A percentile compares a stretch with the other conserved stretches of the same genome.
These are phyloP conservation scores for Caenorhabditis latens DNA, from an alignment of 1,140 invertebrate genomes.

Conservation along the genomic window DNA sequence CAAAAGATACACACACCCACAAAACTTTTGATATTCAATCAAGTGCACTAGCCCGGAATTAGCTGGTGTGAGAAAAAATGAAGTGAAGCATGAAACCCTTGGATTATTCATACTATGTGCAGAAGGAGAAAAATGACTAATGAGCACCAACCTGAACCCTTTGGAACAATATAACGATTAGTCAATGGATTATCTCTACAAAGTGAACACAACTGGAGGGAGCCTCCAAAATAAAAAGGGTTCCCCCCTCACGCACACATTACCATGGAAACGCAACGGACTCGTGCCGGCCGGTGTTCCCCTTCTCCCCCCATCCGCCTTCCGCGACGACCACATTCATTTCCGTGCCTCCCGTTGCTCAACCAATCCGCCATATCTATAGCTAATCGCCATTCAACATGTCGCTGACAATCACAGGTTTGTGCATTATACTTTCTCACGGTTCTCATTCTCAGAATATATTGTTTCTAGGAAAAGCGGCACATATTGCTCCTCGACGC, in stretches of 20 bases:
- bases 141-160: too few relatives aligned
- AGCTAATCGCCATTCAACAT: neutral
- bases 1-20: too few relatives aligned
- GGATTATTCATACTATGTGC: too few relatives aligned
- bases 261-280: conserved; percentile 3
- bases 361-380: neutral
- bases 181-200: too few relatives aligned
- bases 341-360: neutral
- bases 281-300: conserved; percentile 36
- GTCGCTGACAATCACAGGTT: conserved; percentile 19
- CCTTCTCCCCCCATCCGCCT: neutral
- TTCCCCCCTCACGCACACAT: neutral
- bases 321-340: conserved; percentile 15
- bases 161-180: too few relatives aligned
- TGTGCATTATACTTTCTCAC: neutral
- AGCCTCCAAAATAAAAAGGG: neutral
- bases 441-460: neutral
- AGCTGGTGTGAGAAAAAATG: too few relatives aligned
- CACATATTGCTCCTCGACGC: conserved; percentile 4
- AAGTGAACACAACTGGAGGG: neutral
- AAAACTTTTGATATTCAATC: too few relatives aligned
- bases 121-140: too few relatives aligned
- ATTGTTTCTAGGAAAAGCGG: conserved; percentile 15
- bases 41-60: too few relatives aligned
- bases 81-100: too few relatives aligned